These are phyloP conservation scores for Oxygymnocypris stewartii DNA, from an alignment of 2,113 vertebrate species.

Conservation along the genomic window DNA sequence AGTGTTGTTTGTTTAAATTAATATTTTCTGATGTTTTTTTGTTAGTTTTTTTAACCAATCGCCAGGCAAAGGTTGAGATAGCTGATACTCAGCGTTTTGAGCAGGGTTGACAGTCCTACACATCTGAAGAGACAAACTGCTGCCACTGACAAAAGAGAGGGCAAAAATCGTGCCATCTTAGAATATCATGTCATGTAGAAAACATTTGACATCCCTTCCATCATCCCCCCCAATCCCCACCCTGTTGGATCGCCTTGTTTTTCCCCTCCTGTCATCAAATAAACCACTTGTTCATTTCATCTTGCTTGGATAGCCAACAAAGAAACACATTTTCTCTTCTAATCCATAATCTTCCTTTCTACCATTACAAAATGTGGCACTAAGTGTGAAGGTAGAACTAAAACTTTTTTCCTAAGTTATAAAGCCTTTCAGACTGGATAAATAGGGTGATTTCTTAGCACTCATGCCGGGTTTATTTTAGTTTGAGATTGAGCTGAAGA, in stretches of 20 bases:
- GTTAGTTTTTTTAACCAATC: slow-evolving; percentile 7
- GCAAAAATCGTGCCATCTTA: slow-evolving; percentile 13
- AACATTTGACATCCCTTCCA: not conserved
- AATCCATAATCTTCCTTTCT: not conserved
- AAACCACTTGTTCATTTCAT: not conserved
- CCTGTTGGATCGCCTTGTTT: not conserved
- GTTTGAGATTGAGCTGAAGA: not conserved
- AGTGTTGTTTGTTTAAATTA: slow-evolving; percentile 36
- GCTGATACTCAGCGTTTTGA: slow-evolving; percentile 22
- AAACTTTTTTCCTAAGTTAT: slow-evolving; percentile 60
- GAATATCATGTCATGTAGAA: not conserved
- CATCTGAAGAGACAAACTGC: slow-evolving; percentile 18
- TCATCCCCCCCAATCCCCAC: not conserved
- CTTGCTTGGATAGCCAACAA: not conserved
- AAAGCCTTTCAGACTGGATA: slow-evolving; percentile 68
- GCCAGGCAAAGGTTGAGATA: slow-evolving; percentile 36
- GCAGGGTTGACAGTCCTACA: slow-evolving; percentile 17
- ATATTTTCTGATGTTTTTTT: slow-evolving; percentile 31
- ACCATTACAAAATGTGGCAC: slow-evolving; percentile 12
- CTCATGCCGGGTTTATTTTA: slow-evolving; percentile 12
- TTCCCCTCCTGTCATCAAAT: not conserved
- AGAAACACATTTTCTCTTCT: not conserved
- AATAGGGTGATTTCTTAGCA: slow-evolving; percentile 48
- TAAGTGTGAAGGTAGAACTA: slow-evolving; percentile 3
- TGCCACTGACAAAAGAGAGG: slow-evolving; percentile 9